A percentile compares a stretch with the other conserved stretches of the same genome.
These are phyloP conservation scores for Phalacrocorax brasilianus DNA, from an alignment of 2,113 vertebrate genomes.

Conservation along the genomic window DNA sequence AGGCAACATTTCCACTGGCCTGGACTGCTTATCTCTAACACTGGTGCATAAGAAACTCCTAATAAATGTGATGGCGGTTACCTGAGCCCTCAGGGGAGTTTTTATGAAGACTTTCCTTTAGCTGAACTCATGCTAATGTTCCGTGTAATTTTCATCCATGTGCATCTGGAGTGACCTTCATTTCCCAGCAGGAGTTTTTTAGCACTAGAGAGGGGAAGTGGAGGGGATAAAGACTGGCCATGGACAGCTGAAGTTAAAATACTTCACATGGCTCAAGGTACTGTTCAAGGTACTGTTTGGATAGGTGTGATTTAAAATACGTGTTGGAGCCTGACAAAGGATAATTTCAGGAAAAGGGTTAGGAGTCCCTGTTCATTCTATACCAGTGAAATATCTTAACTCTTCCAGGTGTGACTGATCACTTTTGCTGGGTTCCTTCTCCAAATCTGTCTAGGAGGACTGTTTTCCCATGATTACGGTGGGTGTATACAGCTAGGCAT, in stretches of 20 bases:
- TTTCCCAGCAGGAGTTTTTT: not conserved
- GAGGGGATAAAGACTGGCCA: not conserved
- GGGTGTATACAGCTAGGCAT: not conserved
- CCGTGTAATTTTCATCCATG: not conserved
- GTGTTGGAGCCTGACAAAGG: not conserved
- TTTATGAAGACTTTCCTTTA: slow-evolving; percentile 4
- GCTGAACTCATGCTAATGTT: slow-evolving; percentile 4
- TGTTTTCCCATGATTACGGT: fast-evolving
- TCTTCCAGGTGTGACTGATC: not conserved
- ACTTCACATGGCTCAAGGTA: not conserved
- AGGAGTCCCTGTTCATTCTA: not conserved
- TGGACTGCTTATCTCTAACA: not conserved
- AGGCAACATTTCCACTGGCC: not conserved
- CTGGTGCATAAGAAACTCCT: not conserved
- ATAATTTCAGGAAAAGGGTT: not conserved
- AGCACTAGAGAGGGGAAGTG: not conserved
- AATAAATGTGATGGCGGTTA: not conserved
- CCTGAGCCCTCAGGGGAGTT: not conserved
- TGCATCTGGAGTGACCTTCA: not conserved
- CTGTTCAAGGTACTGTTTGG: not conserved
- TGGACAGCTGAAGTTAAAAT: not conserved
- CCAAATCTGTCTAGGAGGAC: not conserved
- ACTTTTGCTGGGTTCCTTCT: not conserved
- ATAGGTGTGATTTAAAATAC: not conserved
- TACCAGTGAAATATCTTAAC: not conserved